Evolutionary conservation across 2,797 vertebrate species (phyloP).

Genomic region (Lagocephalus sceleratus): DNA sequence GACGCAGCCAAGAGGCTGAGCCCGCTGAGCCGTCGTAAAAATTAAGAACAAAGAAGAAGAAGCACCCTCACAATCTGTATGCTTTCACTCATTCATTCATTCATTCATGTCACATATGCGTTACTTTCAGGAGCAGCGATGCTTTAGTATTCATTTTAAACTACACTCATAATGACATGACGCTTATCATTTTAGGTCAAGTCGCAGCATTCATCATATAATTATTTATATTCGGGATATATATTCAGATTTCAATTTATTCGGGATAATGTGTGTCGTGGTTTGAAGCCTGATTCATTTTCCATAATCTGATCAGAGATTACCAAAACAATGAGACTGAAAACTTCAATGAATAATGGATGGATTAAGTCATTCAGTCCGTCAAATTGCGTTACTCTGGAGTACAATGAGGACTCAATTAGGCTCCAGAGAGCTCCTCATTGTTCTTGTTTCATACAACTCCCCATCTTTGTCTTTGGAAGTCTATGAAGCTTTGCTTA

Average conservation of each 20-base stretch:
- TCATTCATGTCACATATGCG: too few relatives aligned
- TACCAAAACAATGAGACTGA: slow-evolving; percentile 9
- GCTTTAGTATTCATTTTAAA: too few relatives aligned
- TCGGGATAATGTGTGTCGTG: slow-evolving; percentile 21
- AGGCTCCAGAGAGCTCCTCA: slow-evolving; percentile 31
- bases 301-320: slow-evolving; percentile 27
- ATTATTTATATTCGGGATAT: slow-evolving; percentile 19
- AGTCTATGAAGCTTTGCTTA: too few relatives aligned
- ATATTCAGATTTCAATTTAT: slow-evolving; percentile 26
- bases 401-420: slow-evolving; percentile 55
- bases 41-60: too few relatives aligned
- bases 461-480: too few relatives aligned
- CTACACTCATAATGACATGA: too few relatives aligned
- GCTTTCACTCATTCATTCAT: too few relatives aligned
- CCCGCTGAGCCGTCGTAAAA: too few relatives aligned
- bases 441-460: not conserved
- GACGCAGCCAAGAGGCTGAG: too few relatives aligned
- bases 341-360: slow-evolving; percentile 15
- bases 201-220: slow-evolving; percentile 4
- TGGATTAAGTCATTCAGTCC: slow-evolving; percentile 8
- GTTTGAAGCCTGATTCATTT: slow-evolving; percentile 25
- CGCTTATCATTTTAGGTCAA: slow-evolving; percentile 24
- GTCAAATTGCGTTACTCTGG: slow-evolving; percentile 47
- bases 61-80: too few relatives aligned
- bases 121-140: too few relatives aligned